Conservation (phyloP, 2,113 vertebrate genomes). For the Ranitomeya variabilis region DNA sequence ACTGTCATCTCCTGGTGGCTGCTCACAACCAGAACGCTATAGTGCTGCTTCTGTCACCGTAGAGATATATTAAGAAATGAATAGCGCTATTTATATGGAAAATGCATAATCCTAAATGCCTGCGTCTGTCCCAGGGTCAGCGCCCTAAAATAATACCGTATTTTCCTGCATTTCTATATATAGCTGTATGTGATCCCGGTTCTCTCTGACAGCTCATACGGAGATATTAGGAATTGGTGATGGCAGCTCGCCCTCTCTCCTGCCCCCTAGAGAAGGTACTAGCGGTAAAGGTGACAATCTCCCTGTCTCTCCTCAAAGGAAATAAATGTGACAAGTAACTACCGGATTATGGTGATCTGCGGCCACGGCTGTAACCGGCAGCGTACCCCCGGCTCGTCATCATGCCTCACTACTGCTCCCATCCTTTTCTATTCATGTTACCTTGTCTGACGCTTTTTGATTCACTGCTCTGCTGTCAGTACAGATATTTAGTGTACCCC, state of each 20-base stretch:
- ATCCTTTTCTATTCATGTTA: background rate
- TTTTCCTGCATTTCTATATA: background rate
- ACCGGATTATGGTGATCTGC: background rate
- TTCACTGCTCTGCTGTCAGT: too few species aligned
- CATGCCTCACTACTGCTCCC: background rate
- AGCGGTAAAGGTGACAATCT: background rate
- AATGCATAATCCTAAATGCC: background rate
- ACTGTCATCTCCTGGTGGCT: too few species aligned
- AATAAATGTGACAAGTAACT: background rate
- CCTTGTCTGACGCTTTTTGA: background rate
- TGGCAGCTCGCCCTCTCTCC: background rate
- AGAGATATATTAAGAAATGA: too few species aligned
- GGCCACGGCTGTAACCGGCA: background rate
- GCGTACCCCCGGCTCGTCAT: too few species aligned
- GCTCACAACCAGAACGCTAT: too few species aligned
- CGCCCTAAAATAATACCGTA: too few species aligned
- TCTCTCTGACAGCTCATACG: background rate
- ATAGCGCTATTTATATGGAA: background rate
- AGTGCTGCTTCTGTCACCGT: too few species aligned
- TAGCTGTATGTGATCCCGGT: background rate
- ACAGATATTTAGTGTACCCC: too few species aligned
- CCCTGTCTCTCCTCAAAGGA: background rate
- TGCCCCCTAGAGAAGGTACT: background rate
- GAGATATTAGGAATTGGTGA: background rate
- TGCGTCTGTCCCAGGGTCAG: background rate